Evolutionary conservation across 2,113 vertebrate species (phyloP).

Genomic region (Nannobrachium achirus): DNA sequence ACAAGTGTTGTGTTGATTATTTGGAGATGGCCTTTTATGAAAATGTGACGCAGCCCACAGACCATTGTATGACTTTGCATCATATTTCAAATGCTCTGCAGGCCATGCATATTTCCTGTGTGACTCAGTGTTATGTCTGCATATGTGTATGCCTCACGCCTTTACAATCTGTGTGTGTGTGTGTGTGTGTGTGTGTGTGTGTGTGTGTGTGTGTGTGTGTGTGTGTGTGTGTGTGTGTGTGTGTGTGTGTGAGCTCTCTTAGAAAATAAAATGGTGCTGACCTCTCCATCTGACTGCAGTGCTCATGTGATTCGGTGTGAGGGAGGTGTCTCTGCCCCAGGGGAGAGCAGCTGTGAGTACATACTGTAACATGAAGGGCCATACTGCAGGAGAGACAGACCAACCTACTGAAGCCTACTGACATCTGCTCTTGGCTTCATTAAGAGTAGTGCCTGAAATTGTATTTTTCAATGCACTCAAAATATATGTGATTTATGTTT

Average conservation of each 20-base stretch:
- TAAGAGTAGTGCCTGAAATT: too few species aligned
- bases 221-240: neutral
- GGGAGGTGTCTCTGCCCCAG: neutral
- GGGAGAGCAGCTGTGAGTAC: neutral
- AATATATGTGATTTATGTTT: too few species aligned
- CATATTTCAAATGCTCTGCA: constrained; percentile 26
- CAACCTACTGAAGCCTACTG: neutral
- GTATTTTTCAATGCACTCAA: too few species aligned
- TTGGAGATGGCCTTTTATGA: neutral
- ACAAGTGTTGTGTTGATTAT: too few species aligned
- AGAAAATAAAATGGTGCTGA: neutral
- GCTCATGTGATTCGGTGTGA: neutral
- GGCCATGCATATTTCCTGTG: constrained; percentile 16
- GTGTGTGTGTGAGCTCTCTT: neutral
- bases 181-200: neutral
- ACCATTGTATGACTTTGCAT: neutral
- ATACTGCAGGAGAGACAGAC: neutral
- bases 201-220: constrained; percentile 7
- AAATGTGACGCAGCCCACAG: neutral
- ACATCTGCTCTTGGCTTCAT: constrained; percentile 10
- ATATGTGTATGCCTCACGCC: too few species aligned
- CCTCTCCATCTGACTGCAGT: neutral
- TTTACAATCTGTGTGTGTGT: neutral
- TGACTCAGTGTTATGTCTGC: constrained; percentile 13
- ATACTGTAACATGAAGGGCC: neutral